Percentiles rank a stretch among this genome's conserved stretches.
Evolutionary conservation across 2,113 vertebrate genomes (phyloP).

Genomic region (Australoheros scitulus): DNA sequence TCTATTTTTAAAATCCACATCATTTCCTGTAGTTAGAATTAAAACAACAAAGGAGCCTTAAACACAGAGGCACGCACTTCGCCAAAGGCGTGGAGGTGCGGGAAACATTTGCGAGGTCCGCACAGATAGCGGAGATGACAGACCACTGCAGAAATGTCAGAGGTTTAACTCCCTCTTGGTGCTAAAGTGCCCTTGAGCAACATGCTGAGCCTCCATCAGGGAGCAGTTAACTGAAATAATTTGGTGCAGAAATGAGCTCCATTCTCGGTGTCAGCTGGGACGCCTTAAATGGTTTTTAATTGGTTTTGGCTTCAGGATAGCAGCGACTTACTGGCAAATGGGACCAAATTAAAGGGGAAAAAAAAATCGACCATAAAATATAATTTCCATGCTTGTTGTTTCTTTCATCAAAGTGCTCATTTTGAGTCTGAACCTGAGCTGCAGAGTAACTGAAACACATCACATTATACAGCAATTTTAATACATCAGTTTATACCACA

Average conservation of each 20-base stretch:
- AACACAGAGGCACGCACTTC: background rate
- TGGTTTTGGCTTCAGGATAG: slow-evolving; percentile 25
- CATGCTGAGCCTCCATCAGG: background rate
- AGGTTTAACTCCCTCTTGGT: background rate
- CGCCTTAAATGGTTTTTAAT: slow-evolving; percentile 32
- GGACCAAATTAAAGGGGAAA: background rate
- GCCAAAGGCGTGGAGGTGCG: background rate
- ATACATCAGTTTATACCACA: background rate
- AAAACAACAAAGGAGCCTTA: background rate
- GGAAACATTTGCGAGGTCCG: background rate
- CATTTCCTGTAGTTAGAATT: slow-evolving; percentile 8
- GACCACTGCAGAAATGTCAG: background rate
- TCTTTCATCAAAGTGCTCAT: background rate
- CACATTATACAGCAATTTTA: background rate
- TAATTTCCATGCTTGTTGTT: background rate
- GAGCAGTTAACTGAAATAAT: slow-evolving; percentile 7
- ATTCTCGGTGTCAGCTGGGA: slow-evolving; percentile 8
- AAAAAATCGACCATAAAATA: background rate
- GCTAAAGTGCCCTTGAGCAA: slow-evolving; percentile 15
- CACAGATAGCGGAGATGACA: background rate
- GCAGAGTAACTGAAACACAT: background rate
- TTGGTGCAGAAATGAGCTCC: background rate
- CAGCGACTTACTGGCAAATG: slow-evolving; percentile 3
- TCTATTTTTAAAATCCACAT: slow-evolving; percentile 25
- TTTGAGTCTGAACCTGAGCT: background rate